phyloP scores from a whole-genome alignment of 2,113 vertebrate genomes.

The Gallinago paraguaiae region DNA sequence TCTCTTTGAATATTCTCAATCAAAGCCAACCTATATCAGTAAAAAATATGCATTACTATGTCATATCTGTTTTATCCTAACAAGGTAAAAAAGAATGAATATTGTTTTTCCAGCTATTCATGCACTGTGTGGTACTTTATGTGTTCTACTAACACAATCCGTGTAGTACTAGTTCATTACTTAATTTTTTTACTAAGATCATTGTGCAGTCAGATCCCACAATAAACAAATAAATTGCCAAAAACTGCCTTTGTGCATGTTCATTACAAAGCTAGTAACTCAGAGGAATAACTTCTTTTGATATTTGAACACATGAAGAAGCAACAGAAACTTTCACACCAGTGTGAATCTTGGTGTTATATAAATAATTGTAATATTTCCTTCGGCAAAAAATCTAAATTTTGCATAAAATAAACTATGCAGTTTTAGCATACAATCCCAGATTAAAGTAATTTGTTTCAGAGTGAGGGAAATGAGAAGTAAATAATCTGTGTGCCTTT shows the following conservation, averaged over 20 bases:
- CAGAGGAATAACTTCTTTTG: background rate
- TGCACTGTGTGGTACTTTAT: background rate
- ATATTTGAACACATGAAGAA: background rate
- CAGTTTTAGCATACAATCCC: background rate
- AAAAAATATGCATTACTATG: background rate
- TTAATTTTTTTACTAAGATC: background rate
- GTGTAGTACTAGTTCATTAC: background rate
- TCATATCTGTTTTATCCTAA: background rate
- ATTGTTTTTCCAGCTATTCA: background rate
- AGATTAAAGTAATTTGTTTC: background rate
- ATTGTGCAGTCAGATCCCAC: background rate
- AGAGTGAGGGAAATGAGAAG: background rate
- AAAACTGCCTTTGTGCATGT: background rate
- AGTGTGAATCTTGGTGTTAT: background rate
- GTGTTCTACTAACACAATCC: background rate
- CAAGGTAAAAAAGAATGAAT: background rate
- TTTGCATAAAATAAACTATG: background rate
- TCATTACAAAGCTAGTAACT: background rate
- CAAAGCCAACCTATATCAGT: background rate
- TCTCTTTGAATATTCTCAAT: background rate
- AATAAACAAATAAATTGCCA: background rate
- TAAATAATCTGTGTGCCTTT: background rate
- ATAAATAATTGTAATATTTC: background rate
- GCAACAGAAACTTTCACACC: background rate
- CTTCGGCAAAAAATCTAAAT: background rate